A percentile compares a stretch with the other conserved stretches of the same genome.
These are phyloP conservation scores for Mellilla xanthometata DNA, from an alignment of 2,888 invertebrate species.

Conservation along the genomic window DNA sequence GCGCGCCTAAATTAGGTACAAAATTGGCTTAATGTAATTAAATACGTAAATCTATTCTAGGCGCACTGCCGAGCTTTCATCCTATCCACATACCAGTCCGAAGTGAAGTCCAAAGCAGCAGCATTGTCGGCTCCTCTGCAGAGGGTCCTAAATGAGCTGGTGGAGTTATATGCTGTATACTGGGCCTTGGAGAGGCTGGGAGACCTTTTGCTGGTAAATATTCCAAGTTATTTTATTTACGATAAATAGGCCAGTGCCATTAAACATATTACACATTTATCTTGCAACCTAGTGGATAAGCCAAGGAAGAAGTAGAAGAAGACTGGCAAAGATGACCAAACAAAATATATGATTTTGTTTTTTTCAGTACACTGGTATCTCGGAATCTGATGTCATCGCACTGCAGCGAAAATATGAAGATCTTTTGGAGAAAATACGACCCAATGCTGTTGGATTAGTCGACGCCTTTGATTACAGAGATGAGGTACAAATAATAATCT, in stretches of 20 bases:
- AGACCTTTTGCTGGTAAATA: constrained; percentile 88
- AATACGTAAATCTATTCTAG: constrained; percentile 34
- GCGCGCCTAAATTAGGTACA: too few species aligned
- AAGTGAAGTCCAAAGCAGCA: constrained; percentile 67
- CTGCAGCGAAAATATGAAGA: constrained; percentile 87
- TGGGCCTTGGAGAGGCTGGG: constrained; percentile 89
- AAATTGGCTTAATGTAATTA: too few species aligned
- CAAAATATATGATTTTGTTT: background rate
- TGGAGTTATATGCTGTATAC: constrained; percentile 89
- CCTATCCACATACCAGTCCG: constrained; percentile 85
- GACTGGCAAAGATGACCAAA: too few species aligned
- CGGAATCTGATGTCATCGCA: constrained; percentile 69
- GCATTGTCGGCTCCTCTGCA: constrained; percentile 83
- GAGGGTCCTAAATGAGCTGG: constrained; percentile 85
- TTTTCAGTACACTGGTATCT: constrained; percentile 84
- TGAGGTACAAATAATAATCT: constrained; percentile 69
- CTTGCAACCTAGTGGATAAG: too few species aligned
- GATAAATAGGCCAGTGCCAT: too few species aligned
- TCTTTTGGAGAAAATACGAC: constrained; percentile 87
- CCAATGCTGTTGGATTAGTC: constrained; percentile 94
- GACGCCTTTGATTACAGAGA: constrained; percentile 95
- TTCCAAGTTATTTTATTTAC: too few species aligned
- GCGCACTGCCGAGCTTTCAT: constrained; percentile 90
- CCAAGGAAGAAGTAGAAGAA: too few species aligned
- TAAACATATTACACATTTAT: too few species aligned